Evolutionary conservation across 92 coral and sea anemone species (phyloP), one percentile per base, ranked within the genome.

Genomic region (Plumapathes pennacea): DNA sequence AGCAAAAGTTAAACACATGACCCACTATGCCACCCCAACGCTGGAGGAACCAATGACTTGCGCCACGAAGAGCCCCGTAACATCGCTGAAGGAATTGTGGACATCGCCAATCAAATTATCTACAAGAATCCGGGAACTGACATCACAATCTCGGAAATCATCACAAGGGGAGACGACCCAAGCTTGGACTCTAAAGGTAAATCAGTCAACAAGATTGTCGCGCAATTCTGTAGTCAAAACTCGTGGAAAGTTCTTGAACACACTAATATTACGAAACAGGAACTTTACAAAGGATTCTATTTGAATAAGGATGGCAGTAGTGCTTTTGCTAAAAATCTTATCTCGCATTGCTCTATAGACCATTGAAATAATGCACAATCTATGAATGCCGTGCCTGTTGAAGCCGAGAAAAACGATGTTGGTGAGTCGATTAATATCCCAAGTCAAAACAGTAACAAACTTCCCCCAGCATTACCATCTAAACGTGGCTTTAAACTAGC

Each of bases 251-350:
- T 42, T 47, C 31, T 76, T 40, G 34, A 64, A 27, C 74, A 67
- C 42, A 58, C 67, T 30, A 77, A 77, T 46, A 53, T 77, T 62
- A 66, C 55, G 46, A 41, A 40, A 20, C 46, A 36, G 49, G 19
- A 26, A 38, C 54, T 76, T 32, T 67, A 76, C 42, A 49, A 38
- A 56, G 47, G 59, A 18, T 47, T 76, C 8, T 71, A 68, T 63
- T 58, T 69, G 46, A 76, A 27, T 27, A 36, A 69, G 23, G 60
- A 54, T 57, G 76, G 76, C 40, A 76, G 65, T 45, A n/a, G 43
- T 44, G 22, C 12, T 30, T 21, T 31, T 46, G 44, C 56, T 30
- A 45, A 45, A 11, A 55, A 46, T 44, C 44, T 61, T 61, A n/a
- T n/a, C n/a, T n/a, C n/a, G n/a, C n/a, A n/a, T n/a, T n/a, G n/a